These are phyloP conservation scores for Meiosimyza decipiens DNA, from an alignment of 2,888 invertebrate genomes.

Conservation along the genomic window DNA sequence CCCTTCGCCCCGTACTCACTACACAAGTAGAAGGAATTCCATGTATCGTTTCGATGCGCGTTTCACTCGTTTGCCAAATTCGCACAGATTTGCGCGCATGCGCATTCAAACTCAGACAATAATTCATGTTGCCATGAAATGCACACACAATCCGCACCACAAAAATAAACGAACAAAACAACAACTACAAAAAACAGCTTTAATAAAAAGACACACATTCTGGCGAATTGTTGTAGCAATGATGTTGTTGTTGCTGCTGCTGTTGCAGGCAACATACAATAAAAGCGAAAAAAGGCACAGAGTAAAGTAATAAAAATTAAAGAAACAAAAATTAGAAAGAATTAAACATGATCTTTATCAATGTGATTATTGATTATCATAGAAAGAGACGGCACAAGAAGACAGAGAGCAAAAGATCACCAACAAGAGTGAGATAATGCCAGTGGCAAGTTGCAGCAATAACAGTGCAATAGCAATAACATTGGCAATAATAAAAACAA, in stretches of 20 bases:
- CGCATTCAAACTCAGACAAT: conserved; percentile 26
- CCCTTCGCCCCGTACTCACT: not conserved
- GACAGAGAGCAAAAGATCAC: conserved; percentile 2
- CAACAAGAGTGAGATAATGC: not conserved
- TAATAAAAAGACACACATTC: not conserved
- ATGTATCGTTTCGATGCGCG: conserved; percentile 30
- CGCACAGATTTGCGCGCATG: conserved; percentile 39
- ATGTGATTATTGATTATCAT: conserved; percentile 65
- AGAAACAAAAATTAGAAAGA: conserved; percentile 36
- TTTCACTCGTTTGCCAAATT: conserved; percentile 38
- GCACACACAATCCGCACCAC: conserved; percentile 8
- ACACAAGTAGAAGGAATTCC: conserved; percentile 28
- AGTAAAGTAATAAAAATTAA: conserved; percentile 9
- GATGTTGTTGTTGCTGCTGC: not conserved
- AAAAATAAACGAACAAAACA: conserved; percentile 26
- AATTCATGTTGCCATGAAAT: conserved; percentile 32
- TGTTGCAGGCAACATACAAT: not conserved
- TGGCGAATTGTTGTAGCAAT: conserved; percentile 1
- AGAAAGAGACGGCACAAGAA: not conserved
- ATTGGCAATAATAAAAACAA: too few species aligned
- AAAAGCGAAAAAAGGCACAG: not conserved
- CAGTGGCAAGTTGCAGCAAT: too few species aligned
- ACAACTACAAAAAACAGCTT: conserved; percentile 19
- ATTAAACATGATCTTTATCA: conserved; percentile 65
- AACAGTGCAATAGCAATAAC: too few species aligned